Evolutionary conservation across 2,888 invertebrate species (phyloP).

Genomic region (Merodon equestris): DNA sequence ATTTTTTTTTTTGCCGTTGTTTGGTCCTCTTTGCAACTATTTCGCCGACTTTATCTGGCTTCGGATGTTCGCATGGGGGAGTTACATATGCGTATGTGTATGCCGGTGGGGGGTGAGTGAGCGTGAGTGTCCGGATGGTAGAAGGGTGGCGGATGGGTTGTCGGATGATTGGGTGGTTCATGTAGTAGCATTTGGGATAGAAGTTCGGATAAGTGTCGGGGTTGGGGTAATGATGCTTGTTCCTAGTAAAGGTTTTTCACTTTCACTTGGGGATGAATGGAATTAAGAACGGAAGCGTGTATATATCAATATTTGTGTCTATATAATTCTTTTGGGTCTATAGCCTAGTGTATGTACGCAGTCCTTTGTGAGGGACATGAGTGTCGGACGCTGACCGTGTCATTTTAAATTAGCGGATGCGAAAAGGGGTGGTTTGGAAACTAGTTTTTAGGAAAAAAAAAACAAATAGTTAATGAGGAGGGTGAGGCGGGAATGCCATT

Average conservation of each 20-base stretch:
- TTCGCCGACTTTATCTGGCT: constrained; percentile 42
- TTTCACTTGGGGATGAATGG: constrained; percentile 54
- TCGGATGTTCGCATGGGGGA: constrained; percentile 38
- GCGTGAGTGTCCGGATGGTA: background rate
- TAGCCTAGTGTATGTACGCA: too few species aligned
- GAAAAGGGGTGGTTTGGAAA: constrained; percentile 2
- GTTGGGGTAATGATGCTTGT: constrained; percentile 53
- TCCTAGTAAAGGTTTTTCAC: constrained; percentile 62
- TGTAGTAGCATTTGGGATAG: constrained; percentile 65
- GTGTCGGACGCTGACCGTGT: constrained; percentile 36
- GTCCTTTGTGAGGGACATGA: constrained; percentile 37
- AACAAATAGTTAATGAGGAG: background rate
- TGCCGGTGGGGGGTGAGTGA: constrained; percentile 2
- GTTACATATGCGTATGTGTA: constrained; percentile 22
- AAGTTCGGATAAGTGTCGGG: constrained; percentile 40
- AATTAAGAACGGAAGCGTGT: constrained; percentile 47
- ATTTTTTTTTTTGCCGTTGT: too few species aligned
- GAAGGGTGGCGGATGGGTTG: too few species aligned
- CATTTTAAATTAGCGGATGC: background rate
- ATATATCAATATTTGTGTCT: too few species aligned
- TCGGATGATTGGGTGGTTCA: constrained; percentile 46
- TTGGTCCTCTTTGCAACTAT: constrained; percentile 48
- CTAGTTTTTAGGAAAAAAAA: constrained; percentile 3
- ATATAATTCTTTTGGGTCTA: too few species aligned
- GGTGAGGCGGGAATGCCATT: background rate